Percentiles rank a stretch among this genome's conserved stretches.
These are phyloP conservation scores for Anabacerthia variegaticeps DNA, from an alignment of 2,797 vertebrate species.

Conservation along the genomic window DNA sequence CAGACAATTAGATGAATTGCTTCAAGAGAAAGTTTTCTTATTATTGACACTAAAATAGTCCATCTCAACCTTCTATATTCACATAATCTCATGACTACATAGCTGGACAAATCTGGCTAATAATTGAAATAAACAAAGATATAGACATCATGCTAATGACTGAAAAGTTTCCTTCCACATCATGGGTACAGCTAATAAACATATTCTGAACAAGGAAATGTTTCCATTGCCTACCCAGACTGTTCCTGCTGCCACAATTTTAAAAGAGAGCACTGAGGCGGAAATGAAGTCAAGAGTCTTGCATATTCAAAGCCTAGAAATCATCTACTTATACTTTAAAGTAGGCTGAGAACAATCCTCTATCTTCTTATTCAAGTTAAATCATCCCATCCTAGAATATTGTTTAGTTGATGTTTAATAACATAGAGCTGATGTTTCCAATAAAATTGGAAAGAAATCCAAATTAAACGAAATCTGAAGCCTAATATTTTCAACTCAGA, in stretches of 20 bases:
- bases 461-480: not conserved
- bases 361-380: not conserved
- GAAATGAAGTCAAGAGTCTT: not conserved
- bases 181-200: not conserved
- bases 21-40: not conserved
- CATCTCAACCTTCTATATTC: not conserved
- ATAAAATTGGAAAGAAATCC: not conserved
- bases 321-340: not conserved
- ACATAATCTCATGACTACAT: not conserved
- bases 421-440: not conserved
- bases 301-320: not conserved
- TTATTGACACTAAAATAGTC: not conserved
- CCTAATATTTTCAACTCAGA: not conserved
- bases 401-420: not conserved
- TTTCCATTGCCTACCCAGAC: not conserved
- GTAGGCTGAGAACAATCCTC: not conserved
- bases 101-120: not conserved
- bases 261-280: not conserved
- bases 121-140: not conserved
- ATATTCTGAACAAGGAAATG: not conserved
- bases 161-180: not conserved
- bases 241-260: not conserved
- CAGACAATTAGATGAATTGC: not conserved
- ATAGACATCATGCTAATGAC: not conserved
- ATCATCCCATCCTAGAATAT: not conserved